phyloP scores from a whole-genome alignment of 2,888 invertebrate species.

The Antitype chi region DNA sequence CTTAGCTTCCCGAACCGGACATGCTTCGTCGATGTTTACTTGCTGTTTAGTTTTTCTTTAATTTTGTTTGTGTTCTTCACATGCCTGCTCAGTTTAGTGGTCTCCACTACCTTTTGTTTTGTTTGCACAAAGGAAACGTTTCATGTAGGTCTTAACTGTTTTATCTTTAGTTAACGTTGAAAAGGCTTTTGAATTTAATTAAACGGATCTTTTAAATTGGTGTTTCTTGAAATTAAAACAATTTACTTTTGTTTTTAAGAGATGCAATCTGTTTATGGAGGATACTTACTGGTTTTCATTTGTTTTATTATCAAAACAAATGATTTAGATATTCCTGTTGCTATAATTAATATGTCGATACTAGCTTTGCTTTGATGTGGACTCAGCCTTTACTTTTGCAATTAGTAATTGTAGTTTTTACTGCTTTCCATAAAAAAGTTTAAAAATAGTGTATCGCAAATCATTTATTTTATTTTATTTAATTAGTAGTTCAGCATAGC shows the following conservation, averaged over 20 bases:
- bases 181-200: constrained; percentile 62
- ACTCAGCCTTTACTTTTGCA: background rate
- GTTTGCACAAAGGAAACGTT: constrained; percentile 64
- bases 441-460: background rate
- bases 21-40: constrained; percentile 70
- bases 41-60: constrained; percentile 76
- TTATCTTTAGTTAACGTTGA: constrained; percentile 50
- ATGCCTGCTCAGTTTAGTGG: constrained; percentile 66
- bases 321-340: background rate
- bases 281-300: constrained; percentile 14
- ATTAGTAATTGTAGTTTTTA: background rate
- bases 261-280: constrained; percentile 14
- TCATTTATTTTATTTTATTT: constrained; percentile 23
- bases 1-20: constrained; percentile 67
- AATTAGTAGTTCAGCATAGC: background rate
- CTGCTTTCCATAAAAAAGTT: constrained; percentile 7
- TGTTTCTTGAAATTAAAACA: constrained; percentile 30
- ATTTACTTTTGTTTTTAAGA: constrained; percentile 49
- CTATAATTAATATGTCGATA: background rate
- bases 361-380: background rate
- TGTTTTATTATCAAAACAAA: constrained; percentile 9
- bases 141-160: constrained; percentile 66
- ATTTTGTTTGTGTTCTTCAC: constrained; percentile 74
- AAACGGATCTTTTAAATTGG: constrained; percentile 53
- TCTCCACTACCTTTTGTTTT: constrained; percentile 66